A percentile compares a stretch with the other conserved stretches of the same genome.
Evolutionary conservation across 2,888 invertebrate species (phyloP).

Genomic region (Congeria kusceri): DNA sequence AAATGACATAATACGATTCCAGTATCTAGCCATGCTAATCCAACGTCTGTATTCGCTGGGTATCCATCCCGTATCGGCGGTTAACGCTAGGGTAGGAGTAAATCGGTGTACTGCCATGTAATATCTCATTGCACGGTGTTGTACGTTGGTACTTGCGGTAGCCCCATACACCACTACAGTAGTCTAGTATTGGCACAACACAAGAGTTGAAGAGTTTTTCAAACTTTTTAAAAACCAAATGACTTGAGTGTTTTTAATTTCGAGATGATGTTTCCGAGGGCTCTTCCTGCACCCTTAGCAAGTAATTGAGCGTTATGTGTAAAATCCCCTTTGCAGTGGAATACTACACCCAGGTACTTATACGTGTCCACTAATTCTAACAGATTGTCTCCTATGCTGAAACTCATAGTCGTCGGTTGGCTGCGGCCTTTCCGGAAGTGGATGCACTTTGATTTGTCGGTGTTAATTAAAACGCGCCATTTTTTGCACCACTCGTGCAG

Average conservation of each 20-base stretch:
- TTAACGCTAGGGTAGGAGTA: conserved; percentile 19
- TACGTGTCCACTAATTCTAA: conserved; percentile 6
- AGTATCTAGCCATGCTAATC: conserved; percentile 18
- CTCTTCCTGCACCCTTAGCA: conserved; percentile 4
- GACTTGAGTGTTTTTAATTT: conserved; percentile 6
- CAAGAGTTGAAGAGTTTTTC: conserved; percentile 10
- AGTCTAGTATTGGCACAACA: conserved; percentile 17
- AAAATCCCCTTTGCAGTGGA: not conserved
- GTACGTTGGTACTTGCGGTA: conserved; percentile 5
- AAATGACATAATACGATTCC: conserved; percentile 28
- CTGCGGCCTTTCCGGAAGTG: conserved; percentile 14
- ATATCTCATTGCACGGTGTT: conserved; percentile 34
- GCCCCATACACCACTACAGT: conserved; percentile 19
- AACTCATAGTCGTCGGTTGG: not conserved
- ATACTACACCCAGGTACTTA: conserved; percentile 24
- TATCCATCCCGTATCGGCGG: conserved; percentile 25
- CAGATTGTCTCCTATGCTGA: conserved; percentile 7
- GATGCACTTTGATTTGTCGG: conserved; percentile 21
- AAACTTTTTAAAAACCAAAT: not conserved
- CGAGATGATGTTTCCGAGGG: conserved; percentile 1
- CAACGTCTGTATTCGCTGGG: conserved; percentile 18
- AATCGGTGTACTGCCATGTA: conserved; percentile 23
- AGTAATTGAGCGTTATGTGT: conserved; percentile 1
- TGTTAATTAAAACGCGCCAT: conserved; percentile 23
- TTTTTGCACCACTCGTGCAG: conserved; percentile 11